Evolutionary conservation across 2,888 invertebrate species (phyloP), one percentile per base, ranked within the genome.

Genomic region (Synergus laeviventris): DNA sequence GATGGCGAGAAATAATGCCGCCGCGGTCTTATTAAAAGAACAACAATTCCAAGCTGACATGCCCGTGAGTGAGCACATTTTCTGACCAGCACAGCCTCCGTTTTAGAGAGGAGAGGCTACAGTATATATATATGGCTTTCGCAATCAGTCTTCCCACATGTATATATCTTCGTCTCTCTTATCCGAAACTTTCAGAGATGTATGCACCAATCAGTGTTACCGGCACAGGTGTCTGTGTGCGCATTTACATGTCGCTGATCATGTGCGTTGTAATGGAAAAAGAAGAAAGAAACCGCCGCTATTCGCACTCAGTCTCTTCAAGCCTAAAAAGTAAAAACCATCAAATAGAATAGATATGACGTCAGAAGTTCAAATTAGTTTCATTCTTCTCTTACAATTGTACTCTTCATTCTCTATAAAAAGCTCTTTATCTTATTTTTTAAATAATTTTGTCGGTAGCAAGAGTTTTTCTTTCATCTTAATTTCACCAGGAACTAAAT

Each of bases 1-100:
- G 70, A 70, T 70, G 70, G 49, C 70, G 70, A 70, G 70, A 70
- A 70, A 70, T 70, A 70, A 70, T 70, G 70, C 70, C 49, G 70
- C 70, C 70, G 49, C 70, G 49, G 45, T 70, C 70, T 70, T 70
- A 70, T 70, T 70, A 70, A 70, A 70, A 70, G 70, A 70, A 70
- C 70, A 70, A 70, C 70, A 70, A 70, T 70, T 70, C 70, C 70
- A 70, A 45, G 70, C 70, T 70, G 70, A 70, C 70, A 70, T 36
- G 49, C 31, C 70, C 49, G 36, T 70, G 70, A 70, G 70, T 70
- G 70, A 70, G 70, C 70, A 70, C 70, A 70, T 70, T 70, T 70
- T 70, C 70, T 70, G 70, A 54, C 49, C 70, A 49, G n/a, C 45
- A 31, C 49, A 54, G 42, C 70, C 49, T 31, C 49, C 49, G 70